Evolutionary conservation across 37 sponge, comb jelly and placozoan species (phyloP), one percentile per base, ranked within the genome.

Genomic region (Cladorhizidae sp.): DNA sequence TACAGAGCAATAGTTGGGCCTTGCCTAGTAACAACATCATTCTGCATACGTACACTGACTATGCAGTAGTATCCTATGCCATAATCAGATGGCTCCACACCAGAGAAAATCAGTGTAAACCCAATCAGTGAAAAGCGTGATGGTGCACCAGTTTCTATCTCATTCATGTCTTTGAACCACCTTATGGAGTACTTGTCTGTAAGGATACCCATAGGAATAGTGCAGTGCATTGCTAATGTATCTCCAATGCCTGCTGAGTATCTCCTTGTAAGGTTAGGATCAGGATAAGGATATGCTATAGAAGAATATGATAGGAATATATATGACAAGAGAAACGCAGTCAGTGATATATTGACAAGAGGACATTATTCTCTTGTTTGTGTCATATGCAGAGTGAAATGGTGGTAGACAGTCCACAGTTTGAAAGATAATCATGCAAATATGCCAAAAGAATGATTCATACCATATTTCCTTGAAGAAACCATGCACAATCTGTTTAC

Each of bases 111-210:
- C 64, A 77, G 50, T 15, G 78, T 43, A 31, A 64, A 77, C 26
- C 62, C 59, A 22, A 25, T 8, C 28, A 77, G 25, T n/a, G 25
- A 23, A 39, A 40, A 64, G 18, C 31, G 42, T 6, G 28, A 21
- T 23, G 12, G 2, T 1, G 57, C 52, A n/a, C n/a, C n/a, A 31
- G 78, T 22, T 40, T 63, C 38, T 11, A 77, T 41, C 50, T 25
- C n/a, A 0, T 8, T 5, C 6, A 77, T 12, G 12, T 65, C 78
- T 2, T 43, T 63, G 78, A 40, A 64, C 78, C 78, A 77, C 1
- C 5, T 3, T 31, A 64, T 65, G 0, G 25, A 23, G 50, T 64
- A 77, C 38, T 20, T 77, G 3, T 64, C 3, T 15, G 23, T 5
- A 40, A 77, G 51, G 21, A 18, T 20, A 11, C 78, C 65, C 17